A percentile compares a stretch with the other conserved stretches of the same genome.
Evolutionary conservation across 2,888 invertebrate genomes (phyloP).

Genomic region (Hipparchia semele): DNA sequence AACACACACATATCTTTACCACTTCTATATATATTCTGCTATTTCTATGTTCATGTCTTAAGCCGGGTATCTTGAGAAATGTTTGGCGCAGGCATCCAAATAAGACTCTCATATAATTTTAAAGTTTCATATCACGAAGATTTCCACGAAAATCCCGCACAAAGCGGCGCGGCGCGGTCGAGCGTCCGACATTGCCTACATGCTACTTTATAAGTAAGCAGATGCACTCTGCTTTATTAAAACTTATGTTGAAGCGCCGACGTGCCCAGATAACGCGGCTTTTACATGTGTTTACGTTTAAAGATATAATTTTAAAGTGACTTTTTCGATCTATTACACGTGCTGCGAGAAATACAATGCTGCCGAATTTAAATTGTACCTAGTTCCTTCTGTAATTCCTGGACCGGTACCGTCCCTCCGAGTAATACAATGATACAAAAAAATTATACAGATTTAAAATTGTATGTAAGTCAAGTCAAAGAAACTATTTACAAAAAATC

Average conservation of each 20-base stretch:
- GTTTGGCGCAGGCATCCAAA: conserved; percentile 8
- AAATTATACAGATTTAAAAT: too few species aligned
- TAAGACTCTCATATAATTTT: conserved; percentile 22
- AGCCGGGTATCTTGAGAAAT: background rate
- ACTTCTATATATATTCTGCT: too few species aligned
- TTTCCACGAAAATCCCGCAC: conserved; percentile 21
- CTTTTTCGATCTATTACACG: background rate
- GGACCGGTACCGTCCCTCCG: too few species aligned
- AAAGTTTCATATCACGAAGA: conserved; percentile 20
- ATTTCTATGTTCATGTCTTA: too few species aligned
- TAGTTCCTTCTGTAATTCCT: too few species aligned
- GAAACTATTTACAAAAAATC: too few species aligned
- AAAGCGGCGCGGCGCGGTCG: conserved; percentile 11
- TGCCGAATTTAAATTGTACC: too few species aligned
- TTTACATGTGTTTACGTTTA: background rate
- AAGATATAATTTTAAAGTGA: background rate
- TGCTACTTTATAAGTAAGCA: conserved; percentile 23
- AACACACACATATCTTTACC: too few species aligned
- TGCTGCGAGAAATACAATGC: too few species aligned
- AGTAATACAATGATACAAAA: too few species aligned
- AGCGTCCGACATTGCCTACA: conserved; percentile 15
- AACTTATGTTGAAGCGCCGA: conserved; percentile 14
- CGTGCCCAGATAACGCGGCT: background rate
- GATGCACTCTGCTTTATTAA: conserved; percentile 31
- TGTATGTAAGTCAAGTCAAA: too few species aligned